phyloP scores from a whole-genome alignment of 2,888 invertebrate species.

The Microplitis deprimator region DNA sequence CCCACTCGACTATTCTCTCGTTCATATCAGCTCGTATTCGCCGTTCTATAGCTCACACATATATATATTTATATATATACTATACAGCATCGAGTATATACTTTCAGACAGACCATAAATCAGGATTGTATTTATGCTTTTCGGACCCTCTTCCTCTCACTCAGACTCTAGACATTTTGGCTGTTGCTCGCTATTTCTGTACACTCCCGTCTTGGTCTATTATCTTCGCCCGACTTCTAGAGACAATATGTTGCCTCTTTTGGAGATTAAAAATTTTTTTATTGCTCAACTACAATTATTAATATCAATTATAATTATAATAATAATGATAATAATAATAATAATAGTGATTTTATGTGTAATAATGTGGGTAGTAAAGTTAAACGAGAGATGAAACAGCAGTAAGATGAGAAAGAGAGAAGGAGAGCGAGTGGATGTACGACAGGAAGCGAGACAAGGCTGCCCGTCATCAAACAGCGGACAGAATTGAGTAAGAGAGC shows the following conservation, averaged over 20 bases:
- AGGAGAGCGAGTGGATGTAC: neutral
- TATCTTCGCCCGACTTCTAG: neutral
- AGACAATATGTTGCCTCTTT: neutral
- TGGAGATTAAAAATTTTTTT: too few species aligned
- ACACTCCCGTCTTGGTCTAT: neutral
- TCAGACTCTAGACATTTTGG: constrained; percentile 30
- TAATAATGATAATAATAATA: neutral
- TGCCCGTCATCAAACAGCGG: constrained; percentile 1
- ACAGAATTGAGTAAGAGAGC: constrained; percentile 25
- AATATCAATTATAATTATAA: too few species aligned
- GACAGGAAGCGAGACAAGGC: constrained; percentile 23
- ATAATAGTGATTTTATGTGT: neutral
- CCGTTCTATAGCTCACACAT: too few species aligned
- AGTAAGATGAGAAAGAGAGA: neutral
- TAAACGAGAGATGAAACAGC: neutral
- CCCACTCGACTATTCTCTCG: neutral
- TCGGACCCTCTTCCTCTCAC: constrained; percentile 7
- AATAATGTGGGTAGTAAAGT: neutral
- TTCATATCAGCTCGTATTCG: too few species aligned
- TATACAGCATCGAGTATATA: neutral
- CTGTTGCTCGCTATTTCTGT: neutral
- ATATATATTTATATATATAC: too few species aligned
- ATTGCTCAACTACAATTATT: too few species aligned
- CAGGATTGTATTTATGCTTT: constrained; percentile 37
- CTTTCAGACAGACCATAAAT: constrained; percentile 37